Evolutionary conservation across 2,797 vertebrate species (phyloP), one percentile per base, ranked within the genome.

Genomic region (Leptatherina wallacei): DNA sequence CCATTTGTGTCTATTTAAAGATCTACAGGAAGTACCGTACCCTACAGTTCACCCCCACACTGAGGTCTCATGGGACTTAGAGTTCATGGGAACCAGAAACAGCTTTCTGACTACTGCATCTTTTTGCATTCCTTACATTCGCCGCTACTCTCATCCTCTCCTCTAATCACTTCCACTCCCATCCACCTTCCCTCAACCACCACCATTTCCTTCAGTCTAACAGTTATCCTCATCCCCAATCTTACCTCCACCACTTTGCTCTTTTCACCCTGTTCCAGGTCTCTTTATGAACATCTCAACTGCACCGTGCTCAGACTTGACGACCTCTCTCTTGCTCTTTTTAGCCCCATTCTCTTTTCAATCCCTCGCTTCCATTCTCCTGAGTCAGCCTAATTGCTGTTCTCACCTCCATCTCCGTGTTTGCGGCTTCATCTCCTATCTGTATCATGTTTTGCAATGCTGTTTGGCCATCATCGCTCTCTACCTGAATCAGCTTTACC

Each of bases 21-120:
- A 73, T 69, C 71, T 33, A 69, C 82, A 91, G 88, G 90, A 93
- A 91, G 84, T 80, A 65, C 73, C 0, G 20, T 60, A 89, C 30
- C 83, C 86, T 11, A 36, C 61, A 70, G 74, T 90, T 90, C 88
- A 88, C 77, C 85, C 82, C 63, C 66, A 55, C 4, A 9, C 63
- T 60, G 42, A 67, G 62, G 71, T 69, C 85, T 84, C 85, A 6
- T 47, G 80, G 83, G 90, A 89, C 20, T 64, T 38, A n/a, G 82
- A 89, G 89, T 92, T 93, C 88, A 90, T 93, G 91, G 82, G 91
- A 93, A 92, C 85, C 61, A 71, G 80, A 75, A 85, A 30, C 65
- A 70, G 62, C 84, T 83, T 82, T 81, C 68, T 5, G 11, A 67
- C 80, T 87, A 66, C 11, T 44, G 42, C 38, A 24, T 75, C 65